Percentiles rank a stretch among this genome's conserved stretches.
phyloP scores from a whole-genome alignment of 2,797 vertebrate species.

The Sciaenops ocellatus region DNA sequence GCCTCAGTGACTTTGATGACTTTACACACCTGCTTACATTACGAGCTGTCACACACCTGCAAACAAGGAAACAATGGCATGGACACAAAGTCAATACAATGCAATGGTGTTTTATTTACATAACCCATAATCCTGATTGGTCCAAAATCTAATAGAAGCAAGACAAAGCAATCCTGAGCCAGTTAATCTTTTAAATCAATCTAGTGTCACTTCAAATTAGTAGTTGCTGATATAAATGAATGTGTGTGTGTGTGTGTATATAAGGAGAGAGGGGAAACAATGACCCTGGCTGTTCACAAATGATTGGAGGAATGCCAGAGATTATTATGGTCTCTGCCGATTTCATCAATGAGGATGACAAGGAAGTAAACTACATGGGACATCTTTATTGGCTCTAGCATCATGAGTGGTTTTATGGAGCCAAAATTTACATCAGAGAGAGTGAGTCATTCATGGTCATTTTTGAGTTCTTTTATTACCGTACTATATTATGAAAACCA shows the following conservation, averaged over 20 bases:
- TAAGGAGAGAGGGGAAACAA: slow-evolving; percentile 8
- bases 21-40: slow-evolving; percentile 44
- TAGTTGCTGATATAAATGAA: slow-evolving; percentile 17
- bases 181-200: slow-evolving; percentile 37
- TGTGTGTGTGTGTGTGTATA: slow-evolving; percentile 1
- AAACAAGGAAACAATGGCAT: slow-evolving; percentile 13
- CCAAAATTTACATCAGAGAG: slow-evolving; percentile 41
- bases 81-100: slow-evolving; percentile 37
- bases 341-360: slow-evolving; percentile 47
- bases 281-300: slow-evolving; percentile 25
- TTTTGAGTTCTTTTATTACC: slow-evolving; percentile 39
- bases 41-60: slow-evolving; percentile 2
- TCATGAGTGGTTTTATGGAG: slow-evolving; percentile 52
- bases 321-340: slow-evolving; percentile 20
- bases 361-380: slow-evolving; percentile 49
- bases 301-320: slow-evolving; percentile 30
- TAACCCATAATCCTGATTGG: slow-evolving; percentile 4
- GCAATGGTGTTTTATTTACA: slow-evolving; percentile 21
- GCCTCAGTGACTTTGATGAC: slow-evolving; percentile 41
- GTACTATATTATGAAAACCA: slow-evolving; percentile 38
- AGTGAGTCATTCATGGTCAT: slow-evolving; percentile 37
- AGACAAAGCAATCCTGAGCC: slow-evolving; percentile 9
- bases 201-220: slow-evolving; percentile 26
- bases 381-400: slow-evolving; percentile 38
- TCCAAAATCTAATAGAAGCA: slow-evolving; percentile 27